Evolutionary conservation across 2,113 vertebrate genomes (phyloP).

Genomic region (Crypturellus undulatus): DNA sequence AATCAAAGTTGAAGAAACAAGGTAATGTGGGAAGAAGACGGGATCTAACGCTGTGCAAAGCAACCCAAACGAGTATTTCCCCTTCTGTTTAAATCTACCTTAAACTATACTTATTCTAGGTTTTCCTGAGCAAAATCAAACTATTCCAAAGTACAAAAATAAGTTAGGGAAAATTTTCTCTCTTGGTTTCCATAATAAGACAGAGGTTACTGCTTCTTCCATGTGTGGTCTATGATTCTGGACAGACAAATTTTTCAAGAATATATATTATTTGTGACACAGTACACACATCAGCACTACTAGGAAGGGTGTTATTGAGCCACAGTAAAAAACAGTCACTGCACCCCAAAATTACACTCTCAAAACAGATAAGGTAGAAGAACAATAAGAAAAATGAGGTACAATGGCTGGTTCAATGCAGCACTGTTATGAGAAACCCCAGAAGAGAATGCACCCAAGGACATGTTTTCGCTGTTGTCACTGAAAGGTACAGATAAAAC

Average conservation of each 20-base stretch:
- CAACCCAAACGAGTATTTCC: neutral
- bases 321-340: neutral
- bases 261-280: neutral
- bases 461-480: too few relatives aligned
- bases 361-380: neutral
- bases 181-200: neutral
- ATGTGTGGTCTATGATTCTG: neutral
- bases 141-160: neutral
- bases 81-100: neutral
- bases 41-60: too few relatives aligned
- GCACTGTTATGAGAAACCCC: neutral
- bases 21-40: accelerated
- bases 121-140: neutral
- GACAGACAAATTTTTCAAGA: neutral
- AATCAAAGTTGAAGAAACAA: neutral
- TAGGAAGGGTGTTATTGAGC: neutral
- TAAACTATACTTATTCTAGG: neutral
- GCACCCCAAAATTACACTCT: neutral
- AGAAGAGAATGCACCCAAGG: too few relatives aligned
- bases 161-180: neutral
- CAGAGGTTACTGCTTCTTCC: neutral
- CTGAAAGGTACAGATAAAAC: too few relatives aligned
- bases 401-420: neutral
- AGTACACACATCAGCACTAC: accelerated
- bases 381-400: neutral